phyloP scores from a whole-genome alignment of 2,888 invertebrate species.

The Halocaridina rubra region DNA sequence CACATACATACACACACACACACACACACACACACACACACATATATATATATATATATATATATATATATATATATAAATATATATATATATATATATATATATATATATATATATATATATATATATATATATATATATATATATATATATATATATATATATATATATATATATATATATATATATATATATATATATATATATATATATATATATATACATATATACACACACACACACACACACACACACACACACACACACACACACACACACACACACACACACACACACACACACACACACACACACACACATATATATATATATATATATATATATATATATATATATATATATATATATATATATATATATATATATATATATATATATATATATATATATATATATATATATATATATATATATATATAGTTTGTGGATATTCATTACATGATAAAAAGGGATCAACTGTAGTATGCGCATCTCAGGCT shows the following conservation, averaged over 20 bases:
- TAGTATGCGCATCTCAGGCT: background rate
- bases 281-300: background rate
- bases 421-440: too few relatives aligned
- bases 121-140: background rate
- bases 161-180: background rate
- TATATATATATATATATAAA: too few relatives aligned
- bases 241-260: background rate
- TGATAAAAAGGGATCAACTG: background rate
- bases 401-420: background rate
- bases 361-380: background rate
- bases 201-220: background rate
- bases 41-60: too few relatives aligned
- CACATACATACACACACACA: too few relatives aligned
- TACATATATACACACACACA: too few relatives aligned
- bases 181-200: conserved; percentile 1
- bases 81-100: background rate
- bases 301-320: background rate
- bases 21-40: too few relatives aligned
- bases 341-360: background rate
- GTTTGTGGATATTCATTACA: background rate
- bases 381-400: background rate
- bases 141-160: background rate
- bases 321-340: background rate
- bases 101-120: background rate
- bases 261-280: background rate